Evolutionary conservation across 2,113 vertebrate genomes (phyloP).

Genomic region (Stigmatopora nigra): DNA sequence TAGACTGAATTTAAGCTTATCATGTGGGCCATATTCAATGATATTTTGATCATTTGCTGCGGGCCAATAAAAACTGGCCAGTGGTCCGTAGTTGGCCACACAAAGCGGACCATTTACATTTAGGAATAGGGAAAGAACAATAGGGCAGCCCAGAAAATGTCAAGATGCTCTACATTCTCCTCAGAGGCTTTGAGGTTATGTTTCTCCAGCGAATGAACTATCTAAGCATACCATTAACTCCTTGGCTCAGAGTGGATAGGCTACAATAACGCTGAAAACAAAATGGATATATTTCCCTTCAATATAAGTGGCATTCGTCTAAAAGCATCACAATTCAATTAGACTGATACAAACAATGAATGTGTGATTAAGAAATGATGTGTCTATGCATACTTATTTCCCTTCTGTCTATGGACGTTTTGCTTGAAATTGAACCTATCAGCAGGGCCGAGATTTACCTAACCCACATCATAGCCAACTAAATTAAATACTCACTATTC

Average conservation of each 20-base stretch:
- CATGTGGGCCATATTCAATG: too few species aligned
- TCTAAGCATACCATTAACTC: too few species aligned
- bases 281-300: too few species aligned
- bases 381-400: background rate
- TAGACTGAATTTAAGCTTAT: too few species aligned
- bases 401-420: background rate
- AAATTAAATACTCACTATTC: constrained; percentile 9
- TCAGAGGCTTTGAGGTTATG: too few species aligned
- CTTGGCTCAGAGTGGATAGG: too few species aligned
- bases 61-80: too few species aligned
- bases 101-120: background rate
- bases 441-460: background rate
- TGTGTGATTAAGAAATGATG: constrained; percentile 4
- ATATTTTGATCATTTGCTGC: too few species aligned
- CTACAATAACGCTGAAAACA: too few species aligned
- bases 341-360: background rate
- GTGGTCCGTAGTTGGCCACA: background rate
- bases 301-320: background rate
- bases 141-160: background rate
- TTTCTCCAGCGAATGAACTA: too few species aligned
- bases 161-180: background rate
- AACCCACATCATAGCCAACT: constrained; percentile 1
- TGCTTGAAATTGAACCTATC: background rate
- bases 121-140: background rate
- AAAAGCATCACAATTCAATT: background rate